Evolutionary conservation across 2,888 invertebrate species (phyloP), one percentile per base, ranked within the genome.

Genomic region (Nemapogon koenigi): DNA sequence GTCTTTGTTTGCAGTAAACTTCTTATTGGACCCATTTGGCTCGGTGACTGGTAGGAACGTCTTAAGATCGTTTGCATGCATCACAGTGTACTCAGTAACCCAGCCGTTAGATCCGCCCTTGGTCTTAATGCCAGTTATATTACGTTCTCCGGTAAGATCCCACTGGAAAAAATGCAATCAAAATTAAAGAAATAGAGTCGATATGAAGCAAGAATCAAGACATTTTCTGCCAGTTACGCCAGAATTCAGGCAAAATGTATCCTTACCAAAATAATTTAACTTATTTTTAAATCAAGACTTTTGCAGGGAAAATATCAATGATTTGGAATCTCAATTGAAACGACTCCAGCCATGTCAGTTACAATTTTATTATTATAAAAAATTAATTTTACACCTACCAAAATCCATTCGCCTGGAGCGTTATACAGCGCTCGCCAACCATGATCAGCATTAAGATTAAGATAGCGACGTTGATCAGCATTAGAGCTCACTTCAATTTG

Each of bases 1-100:
- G 54, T 94, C 90, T 44, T 81, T 84, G 70, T 94, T 94, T 0
- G 81, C 94, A 1, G 85, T 70, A 62, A 90, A 93, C 18, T 84
- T 53, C 65, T 81, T 71, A 47, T 67, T 65, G 13, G 83, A 81
- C 2, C 80, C 76, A 1, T 78, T 57, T 0, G 69, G 59, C 43
- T 87, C 80, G 3, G 88, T 49, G 0, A 90, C 70, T 0, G 85
- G 84, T 61, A 85, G 90, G 88, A 91, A 93, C 1, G 81, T 81
- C 16, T 73, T 64, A 0, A 86, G 82, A 51, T 91, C 88, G 8
- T 81, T 82, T 0, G 92, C 89, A 65, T 91, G 93, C 50, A 83
- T 66, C 1, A 94, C 75, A 50, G 83, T 84, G 68, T 86, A 94
- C 0, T 86, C 78, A 2, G 85, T 85, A 2, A 93, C 90, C 89